Conservation (phyloP, 2,797 vertebrate species). For the Dendrocincla tyrannina region DNA sequence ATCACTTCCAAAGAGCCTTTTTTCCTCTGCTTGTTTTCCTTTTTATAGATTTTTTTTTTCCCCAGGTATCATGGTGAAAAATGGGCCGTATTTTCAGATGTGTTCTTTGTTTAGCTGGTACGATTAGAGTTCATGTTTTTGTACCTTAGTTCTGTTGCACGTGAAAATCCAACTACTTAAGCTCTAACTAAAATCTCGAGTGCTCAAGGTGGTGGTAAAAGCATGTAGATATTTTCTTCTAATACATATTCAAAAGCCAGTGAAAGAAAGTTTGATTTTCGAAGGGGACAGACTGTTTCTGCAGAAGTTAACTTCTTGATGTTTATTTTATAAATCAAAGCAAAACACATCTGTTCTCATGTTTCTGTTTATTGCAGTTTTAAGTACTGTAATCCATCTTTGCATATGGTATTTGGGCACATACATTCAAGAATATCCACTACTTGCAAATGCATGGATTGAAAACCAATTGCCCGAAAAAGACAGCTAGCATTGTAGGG, state of each 20-base stretch:
- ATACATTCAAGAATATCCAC: neutral
- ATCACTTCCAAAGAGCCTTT: neutral
- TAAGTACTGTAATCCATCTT: slow-evolving; percentile 19
- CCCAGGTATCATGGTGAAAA: neutral
- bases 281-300: neutral
- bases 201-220: neutral
- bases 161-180: neutral
- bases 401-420: neutral
- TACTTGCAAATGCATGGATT: neutral
- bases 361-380: neutral
- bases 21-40: neutral
- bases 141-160: neutral
- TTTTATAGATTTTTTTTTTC: neutral
- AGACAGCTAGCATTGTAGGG: neutral
- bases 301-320: neutral
- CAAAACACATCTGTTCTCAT: neutral
- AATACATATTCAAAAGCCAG: neutral
- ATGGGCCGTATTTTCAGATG: neutral
- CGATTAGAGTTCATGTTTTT: neutral
- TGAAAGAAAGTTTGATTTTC: neutral
- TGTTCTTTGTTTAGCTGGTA: neutral
- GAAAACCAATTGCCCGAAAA: neutral
- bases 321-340: neutral
- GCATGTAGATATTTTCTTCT: neutral
- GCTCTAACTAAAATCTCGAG: neutral